Percentiles rank a stretch among this genome's conserved stretches.
These are phyloP conservation scores for Drosophila neutralis DNA, from an alignment of 2,888 invertebrate species.

Conservation along the genomic window DNA sequence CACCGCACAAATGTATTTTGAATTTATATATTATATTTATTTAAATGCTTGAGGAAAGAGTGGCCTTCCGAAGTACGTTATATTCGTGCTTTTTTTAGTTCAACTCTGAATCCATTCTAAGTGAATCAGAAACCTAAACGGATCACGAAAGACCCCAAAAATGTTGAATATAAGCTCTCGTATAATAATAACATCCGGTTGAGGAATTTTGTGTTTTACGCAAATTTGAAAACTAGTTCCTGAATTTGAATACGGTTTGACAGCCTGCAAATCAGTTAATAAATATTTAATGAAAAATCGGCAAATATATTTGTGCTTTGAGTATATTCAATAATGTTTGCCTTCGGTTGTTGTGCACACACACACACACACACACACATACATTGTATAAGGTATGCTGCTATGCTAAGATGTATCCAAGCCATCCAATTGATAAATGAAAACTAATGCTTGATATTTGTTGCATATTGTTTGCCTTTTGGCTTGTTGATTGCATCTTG, in stretches of 20 bases:
- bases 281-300: too few species aligned
- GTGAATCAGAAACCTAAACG: not conserved
- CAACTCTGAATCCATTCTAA: not conserved
- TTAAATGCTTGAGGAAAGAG: not conserved
- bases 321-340: not conserved
- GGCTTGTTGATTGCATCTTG: not conserved
- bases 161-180: not conserved
- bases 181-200: not conserved
- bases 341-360: conserved; percentile 3
- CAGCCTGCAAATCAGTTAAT: not conserved
- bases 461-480: not conserved
- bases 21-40: not conserved
- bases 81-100: not conserved
- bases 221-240: not conserved
- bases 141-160: not conserved
- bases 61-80: too few species aligned
- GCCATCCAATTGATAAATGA: not conserved
- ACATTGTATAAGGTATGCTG: conserved; percentile 8
- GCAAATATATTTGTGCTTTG: not conserved
- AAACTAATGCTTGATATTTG: not conserved
- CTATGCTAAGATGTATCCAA: not conserved
- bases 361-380: not conserved
- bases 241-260: not conserved
- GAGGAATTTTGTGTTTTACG: too few species aligned
- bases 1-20: not conserved